Conservation (phyloP, 2,888 invertebrate species). For the Thumatha senex region DNA sequence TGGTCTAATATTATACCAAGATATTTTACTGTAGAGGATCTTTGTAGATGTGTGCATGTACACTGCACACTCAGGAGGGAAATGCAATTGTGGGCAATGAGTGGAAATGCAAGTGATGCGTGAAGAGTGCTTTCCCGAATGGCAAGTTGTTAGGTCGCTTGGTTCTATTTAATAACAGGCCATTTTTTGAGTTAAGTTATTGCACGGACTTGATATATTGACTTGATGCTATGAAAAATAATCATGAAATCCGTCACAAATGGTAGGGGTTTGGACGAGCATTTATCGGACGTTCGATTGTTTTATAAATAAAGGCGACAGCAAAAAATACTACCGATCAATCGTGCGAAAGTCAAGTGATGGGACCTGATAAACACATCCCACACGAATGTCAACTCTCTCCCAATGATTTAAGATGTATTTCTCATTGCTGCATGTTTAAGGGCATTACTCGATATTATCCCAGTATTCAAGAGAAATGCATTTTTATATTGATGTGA, state of each 20-base stretch:
- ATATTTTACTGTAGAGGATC: too few species aligned
- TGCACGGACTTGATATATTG: too few species aligned
- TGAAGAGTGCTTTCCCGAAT: too few species aligned
- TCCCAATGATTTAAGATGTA: slow-evolving; percentile 34
- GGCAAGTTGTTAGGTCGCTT: too few species aligned
- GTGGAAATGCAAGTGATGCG: too few species aligned
- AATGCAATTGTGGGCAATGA: too few species aligned
- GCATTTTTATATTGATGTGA: slow-evolving; percentile 36
- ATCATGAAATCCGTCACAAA: slow-evolving; percentile 38
- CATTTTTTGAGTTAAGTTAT: too few species aligned
- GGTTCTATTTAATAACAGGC: too few species aligned
- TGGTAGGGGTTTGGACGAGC: slow-evolving; percentile 74
- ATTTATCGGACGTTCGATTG: slow-evolving; percentile 80
- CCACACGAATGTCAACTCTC: slow-evolving; percentile 41
- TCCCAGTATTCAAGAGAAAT: slow-evolving; percentile 33
- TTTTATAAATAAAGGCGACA: slow-evolving; percentile 79
- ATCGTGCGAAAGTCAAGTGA: slow-evolving; percentile 81
- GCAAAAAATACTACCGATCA: slow-evolving; percentile 84
- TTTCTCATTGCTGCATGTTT: slow-evolving; percentile 39
- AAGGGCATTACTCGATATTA: slow-evolving; percentile 43
- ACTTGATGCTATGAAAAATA: too few species aligned
- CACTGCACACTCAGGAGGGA: too few species aligned
- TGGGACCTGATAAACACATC: slow-evolving; percentile 60
- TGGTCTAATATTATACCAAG: too few species aligned
- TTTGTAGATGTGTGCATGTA: too few species aligned